Conservation (phyloP, 2,797 vertebrate genomes). For the Myotis findleyi region DNA sequence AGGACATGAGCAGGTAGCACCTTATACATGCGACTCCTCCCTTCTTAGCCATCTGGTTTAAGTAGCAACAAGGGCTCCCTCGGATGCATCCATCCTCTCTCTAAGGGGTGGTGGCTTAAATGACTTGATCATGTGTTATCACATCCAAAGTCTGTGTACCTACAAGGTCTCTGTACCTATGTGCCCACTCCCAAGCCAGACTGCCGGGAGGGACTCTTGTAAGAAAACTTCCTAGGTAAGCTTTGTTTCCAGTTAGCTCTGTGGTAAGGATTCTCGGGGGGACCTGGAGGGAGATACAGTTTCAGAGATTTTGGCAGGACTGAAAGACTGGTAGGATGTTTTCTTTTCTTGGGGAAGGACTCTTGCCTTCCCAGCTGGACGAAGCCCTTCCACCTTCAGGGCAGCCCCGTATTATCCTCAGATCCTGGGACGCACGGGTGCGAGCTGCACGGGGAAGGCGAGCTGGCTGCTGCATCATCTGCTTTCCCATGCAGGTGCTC, state of each 20-base stretch:
- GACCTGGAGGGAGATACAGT: not conserved
- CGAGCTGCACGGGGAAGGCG: not conserved
- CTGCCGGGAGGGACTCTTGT: not conserved
- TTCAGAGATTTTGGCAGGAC: not conserved
- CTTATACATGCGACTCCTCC: not conserved
- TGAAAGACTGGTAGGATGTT: not conserved
- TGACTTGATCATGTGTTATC: not conserved
- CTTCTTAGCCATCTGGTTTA: not conserved
- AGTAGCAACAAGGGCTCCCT: not conserved
- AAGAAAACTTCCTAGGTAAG: not conserved
- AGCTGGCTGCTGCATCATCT: not conserved
- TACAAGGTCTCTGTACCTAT: not conserved
- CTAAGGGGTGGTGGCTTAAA: too few relatives aligned
- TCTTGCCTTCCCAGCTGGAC: rapidly evolving
- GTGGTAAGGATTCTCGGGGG: not conserved
- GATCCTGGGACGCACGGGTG: not conserved
- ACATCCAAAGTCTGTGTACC: not conserved
- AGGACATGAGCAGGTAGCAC: not conserved
- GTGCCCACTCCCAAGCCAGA: not conserved
- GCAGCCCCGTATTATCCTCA: rapidly evolving
- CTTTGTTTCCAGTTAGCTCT: not conserved
- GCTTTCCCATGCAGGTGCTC: not conserved
- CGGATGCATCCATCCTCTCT: not conserved
- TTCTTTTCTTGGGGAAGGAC: not conserved
- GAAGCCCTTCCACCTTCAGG: not conserved